These are phyloP conservation scores for Drosophila busckii DNA, from an alignment of 1,140 invertebrate genomes.

Conservation along the genomic window DNA sequence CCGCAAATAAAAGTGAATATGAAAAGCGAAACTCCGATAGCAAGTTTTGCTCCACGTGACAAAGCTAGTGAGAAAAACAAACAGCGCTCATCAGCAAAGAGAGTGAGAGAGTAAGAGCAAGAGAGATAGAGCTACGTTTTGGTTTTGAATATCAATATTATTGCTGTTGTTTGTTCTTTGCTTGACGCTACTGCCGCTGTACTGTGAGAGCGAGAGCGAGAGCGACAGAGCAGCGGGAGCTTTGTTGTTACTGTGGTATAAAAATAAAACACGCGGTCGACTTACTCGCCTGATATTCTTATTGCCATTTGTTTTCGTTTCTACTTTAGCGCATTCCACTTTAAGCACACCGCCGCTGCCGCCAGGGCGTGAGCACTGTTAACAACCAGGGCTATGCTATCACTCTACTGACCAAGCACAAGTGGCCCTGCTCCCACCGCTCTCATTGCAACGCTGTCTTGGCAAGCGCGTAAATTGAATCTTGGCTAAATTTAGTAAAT, in stretches of 20 bases:
- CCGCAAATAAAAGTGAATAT: slow-evolving; percentile 66
- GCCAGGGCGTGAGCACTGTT: too few species aligned
- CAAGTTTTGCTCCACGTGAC: slow-evolving; percentile 55
- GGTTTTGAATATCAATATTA: too few species aligned
- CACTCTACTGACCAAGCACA: neutral
- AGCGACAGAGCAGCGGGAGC: neutral
- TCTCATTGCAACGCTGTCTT: slow-evolving; percentile 3
- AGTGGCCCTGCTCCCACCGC: slow-evolving; percentile 7
- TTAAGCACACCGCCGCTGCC: too few species aligned
- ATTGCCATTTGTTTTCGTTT: slow-evolving; percentile 36
- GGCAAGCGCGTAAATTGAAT: slow-evolving; percentile 30
- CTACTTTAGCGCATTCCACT: slow-evolving; percentile 23
- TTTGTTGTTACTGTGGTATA: too few species aligned
- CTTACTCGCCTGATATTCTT: slow-evolving; percentile 27
- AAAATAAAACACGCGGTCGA: slow-evolving; percentile 36
- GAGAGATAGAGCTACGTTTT: slow-evolving; percentile 13
- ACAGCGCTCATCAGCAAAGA: slow-evolving; percentile 14
- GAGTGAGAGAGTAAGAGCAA: slow-evolving; percentile 3
- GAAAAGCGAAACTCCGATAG: slow-evolving; percentile 46
- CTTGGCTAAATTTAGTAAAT: slow-evolving; percentile 24
- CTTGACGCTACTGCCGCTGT: too few species aligned
- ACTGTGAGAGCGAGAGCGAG: neutral
- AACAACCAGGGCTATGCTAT: slow-evolving; percentile 27
- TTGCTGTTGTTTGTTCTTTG: too few species aligned
- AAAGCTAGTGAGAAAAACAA: slow-evolving; percentile 55